Conservation (phyloP, 1,140 invertebrate species). For the Platyura marginata region DNA sequence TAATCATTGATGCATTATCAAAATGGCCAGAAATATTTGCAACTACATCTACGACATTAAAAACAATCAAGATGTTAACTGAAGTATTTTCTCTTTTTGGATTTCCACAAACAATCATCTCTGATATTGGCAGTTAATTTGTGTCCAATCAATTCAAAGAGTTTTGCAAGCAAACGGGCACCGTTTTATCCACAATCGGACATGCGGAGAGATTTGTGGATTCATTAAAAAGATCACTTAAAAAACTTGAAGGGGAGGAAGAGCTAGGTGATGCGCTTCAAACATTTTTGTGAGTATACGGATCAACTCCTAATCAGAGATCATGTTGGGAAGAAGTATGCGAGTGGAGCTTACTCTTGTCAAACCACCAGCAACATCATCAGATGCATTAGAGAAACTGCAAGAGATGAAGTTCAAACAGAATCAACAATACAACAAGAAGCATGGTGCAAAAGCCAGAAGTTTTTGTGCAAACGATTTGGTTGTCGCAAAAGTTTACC, state of each 20-base stretch:
- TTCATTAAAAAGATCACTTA: slow-evolving; percentile 3
- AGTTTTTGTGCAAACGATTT: background rate
- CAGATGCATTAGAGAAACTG: background rate
- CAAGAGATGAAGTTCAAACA: background rate
- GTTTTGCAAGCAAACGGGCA: slow-evolving; percentile 5
- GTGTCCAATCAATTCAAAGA: slow-evolving; percentile 11
- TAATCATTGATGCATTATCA: slow-evolving; percentile 3
- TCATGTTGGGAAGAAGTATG: slow-evolving; percentile 27
- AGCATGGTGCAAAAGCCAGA: background rate
- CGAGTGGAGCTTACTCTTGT: slow-evolving; percentile 1
- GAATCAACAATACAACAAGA: background rate
- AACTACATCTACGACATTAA: slow-evolving; percentile 1
- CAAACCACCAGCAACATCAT: background rate
- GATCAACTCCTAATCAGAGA: slow-evolving; percentile 11
- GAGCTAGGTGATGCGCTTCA: background rate
- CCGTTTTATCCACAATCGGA: slow-evolving; percentile 9
- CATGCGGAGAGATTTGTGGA: slow-evolving; percentile 12
- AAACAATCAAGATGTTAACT: slow-evolving; percentile 1
- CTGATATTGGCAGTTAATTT: slow-evolving; percentile 17
- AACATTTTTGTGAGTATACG: background rate
- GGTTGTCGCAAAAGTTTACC: background rate
- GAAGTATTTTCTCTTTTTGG: slow-evolving; percentile 6
- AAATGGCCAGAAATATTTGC: slow-evolving; percentile 4
- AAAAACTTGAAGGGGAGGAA: slow-evolving; percentile 3
- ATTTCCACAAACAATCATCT: slow-evolving; percentile 13